Base-by-base conservation (phyloP, 2,113 vertebrate species). In the Channa argus region DNA sequence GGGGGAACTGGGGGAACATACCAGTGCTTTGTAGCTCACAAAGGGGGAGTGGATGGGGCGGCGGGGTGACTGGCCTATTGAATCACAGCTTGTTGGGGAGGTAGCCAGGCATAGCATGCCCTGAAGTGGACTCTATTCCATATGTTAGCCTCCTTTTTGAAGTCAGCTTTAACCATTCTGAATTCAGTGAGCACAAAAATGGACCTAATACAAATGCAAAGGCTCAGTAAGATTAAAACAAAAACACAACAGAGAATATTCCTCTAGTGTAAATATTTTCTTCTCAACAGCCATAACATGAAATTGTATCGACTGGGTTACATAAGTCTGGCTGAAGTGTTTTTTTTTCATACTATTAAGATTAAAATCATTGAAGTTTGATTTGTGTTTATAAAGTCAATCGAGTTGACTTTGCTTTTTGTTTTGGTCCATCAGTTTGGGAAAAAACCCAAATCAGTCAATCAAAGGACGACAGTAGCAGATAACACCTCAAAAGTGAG, bases 91-190 rank as follows among this genome's bases (percentile, higher is more conserved):
- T 65, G 76, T 46, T 43, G 54, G 63, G 73, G 75, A 62, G 61
- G 76, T 39, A 44, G 51, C 36, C 46, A 34, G 69, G 39, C 64
- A 41, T 45, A 50, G 53, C 72, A 59, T 58, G 63, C 38, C 80
- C 63, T 79, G 61, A 62, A 71, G 39, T 7, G 87, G 76, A 79
- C 91, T 93, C 72, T 51, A 41, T 49, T 62, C 69, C 73, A 70
- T 80, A 65, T 72, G 74, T 69, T 79, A 38, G 52, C 62, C 60
- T 53, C 64, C 68, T 77, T 70, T 6, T 54, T 5, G 73, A 60
- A 47, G 24, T 77, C 24, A 24, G 24, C 24, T 24, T 24, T 24
- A 24, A 24, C 24, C 24, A 24, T 24, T 24, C 24, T 24, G 24
- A 24, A 24, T 24, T 24, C 24, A 24, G 24, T 36, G 5, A 41